Conservation (phyloP, 2,797 vertebrate species). For the Syndactyla subalaris region DNA sequence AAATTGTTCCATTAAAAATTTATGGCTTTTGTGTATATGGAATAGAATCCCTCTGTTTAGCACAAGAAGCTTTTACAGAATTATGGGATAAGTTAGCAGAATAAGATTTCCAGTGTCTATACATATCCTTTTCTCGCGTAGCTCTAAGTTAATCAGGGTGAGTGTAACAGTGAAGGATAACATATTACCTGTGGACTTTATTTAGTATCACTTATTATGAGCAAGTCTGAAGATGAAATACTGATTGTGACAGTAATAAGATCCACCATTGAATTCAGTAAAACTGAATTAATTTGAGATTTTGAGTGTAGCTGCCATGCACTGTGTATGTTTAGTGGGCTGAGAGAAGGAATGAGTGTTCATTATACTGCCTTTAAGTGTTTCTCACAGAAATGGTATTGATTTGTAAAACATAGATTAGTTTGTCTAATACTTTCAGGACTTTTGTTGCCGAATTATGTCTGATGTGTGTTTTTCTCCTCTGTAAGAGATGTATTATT, state of each 20-base stretch:
- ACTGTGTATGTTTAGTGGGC: background rate
- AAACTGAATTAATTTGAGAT: background rate
- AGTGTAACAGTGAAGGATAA: background rate
- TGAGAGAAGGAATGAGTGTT: background rate
- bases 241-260: background rate
- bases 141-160: background rate
- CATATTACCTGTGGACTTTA: background rate
- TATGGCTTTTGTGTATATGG: background rate
- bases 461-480: conserved; percentile 40
- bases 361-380: background rate
- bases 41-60: background rate
- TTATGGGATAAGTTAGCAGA: background rate
- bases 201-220: background rate
- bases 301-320: background rate
- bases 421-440: background rate
- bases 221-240: background rate
- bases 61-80: background rate
- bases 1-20: background rate
- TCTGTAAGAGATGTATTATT: conserved; percentile 90
- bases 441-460: background rate
- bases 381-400: background rate
- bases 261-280: background rate
- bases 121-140: background rate
- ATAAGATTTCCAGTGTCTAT: background rate
- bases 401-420: background rate